Conservation (phyloP, 2,888 invertebrate species). For the Bombyx huttoni region DNA sequence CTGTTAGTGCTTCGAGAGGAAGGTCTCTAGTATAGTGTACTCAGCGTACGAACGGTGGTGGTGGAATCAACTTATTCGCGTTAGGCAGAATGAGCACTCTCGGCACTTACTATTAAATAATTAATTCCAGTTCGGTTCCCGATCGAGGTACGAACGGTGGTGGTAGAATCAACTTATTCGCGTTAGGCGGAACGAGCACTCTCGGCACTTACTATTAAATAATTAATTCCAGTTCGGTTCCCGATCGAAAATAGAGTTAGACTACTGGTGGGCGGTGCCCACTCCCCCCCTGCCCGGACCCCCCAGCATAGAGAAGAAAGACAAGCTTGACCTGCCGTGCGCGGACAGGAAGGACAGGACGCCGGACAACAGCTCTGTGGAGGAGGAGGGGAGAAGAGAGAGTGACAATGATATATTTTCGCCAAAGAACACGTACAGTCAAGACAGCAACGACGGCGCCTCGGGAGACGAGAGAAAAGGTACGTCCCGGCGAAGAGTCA, state of each 20-base stretch:
- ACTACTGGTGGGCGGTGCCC: constrained; percentile 84
- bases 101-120: too few relatives aligned
- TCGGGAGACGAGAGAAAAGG: constrained; percentile 60
- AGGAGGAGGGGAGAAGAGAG: constrained; percentile 35
- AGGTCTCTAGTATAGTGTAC: too few relatives aligned
- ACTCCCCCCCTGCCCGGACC: constrained; percentile 44
- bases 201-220: neutral
- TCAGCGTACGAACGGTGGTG: too few relatives aligned
- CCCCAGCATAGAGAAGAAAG: constrained; percentile 13
- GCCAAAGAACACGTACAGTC: constrained; percentile 47
- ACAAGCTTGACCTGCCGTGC: constrained; percentile 12
- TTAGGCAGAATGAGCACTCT: too few relatives aligned
- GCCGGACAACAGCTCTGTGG: constrained; percentile 34
- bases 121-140: too few relatives aligned
- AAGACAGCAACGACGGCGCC: constrained; percentile 61
- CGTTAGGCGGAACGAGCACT: too few relatives aligned
- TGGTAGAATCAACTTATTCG: too few relatives aligned
- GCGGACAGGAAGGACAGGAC: constrained; percentile 19
- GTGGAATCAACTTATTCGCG: too few relatives aligned
- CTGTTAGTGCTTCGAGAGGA: too few relatives aligned
- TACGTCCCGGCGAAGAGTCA: constrained; percentile 14
- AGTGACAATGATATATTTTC: constrained; percentile 51
- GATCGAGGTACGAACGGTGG: too few relatives aligned
- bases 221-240: constrained; percentile 74
- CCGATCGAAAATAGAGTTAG: constrained; percentile 81